Conservation (phyloP, 1,140 invertebrate species). For the Orussus abietinus region DNA sequence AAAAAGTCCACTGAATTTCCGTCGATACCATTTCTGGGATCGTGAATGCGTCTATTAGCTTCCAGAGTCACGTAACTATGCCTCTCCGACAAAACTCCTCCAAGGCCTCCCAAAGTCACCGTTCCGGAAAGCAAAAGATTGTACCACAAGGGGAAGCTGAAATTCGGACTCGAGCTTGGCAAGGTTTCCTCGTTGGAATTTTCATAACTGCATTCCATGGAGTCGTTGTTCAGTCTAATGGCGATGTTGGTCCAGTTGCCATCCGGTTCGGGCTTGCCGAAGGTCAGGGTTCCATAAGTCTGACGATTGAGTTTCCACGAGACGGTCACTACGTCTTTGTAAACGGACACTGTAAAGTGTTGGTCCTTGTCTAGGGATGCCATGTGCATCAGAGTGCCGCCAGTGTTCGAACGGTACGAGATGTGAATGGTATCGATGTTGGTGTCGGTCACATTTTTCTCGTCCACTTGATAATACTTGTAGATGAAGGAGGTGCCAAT, state of each 20-base stretch:
- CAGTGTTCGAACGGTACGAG: constrained; percentile 64
- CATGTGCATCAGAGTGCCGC: constrained; percentile 67
- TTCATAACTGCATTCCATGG: constrained; percentile 49
- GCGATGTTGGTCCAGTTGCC: constrained; percentile 67
- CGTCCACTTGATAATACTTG: constrained; percentile 32
- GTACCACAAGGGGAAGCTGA: constrained; percentile 60
- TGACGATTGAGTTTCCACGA: constrained; percentile 61
- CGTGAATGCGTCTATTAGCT: constrained; percentile 24
- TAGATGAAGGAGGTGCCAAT: constrained; percentile 59
- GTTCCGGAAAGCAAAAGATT: constrained; percentile 52
- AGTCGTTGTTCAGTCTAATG: constrained; percentile 55
- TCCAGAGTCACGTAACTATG: constrained; percentile 38
- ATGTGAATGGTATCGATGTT: constrained; percentile 57
- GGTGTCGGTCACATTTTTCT: constrained; percentile 29
- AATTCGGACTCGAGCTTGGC: constrained; percentile 33
- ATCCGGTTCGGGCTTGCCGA: constrained; percentile 61
- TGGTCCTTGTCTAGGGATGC: constrained; percentile 51
- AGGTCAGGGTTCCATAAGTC: constrained; percentile 49
- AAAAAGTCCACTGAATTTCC: constrained; percentile 38
- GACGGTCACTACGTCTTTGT: constrained; percentile 64
- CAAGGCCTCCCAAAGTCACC: constrained; percentile 46
- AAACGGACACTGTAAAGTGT: constrained; percentile 69
- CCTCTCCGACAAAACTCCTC: constrained; percentile 27
- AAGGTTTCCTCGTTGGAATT: constrained; percentile 34
- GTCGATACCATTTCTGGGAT: constrained; percentile 28